A percentile compares a stretch with the other conserved stretches of the same genome.
Conservation (phyloP, 2,797 vertebrate species). For the Karalla daura region DNA sequence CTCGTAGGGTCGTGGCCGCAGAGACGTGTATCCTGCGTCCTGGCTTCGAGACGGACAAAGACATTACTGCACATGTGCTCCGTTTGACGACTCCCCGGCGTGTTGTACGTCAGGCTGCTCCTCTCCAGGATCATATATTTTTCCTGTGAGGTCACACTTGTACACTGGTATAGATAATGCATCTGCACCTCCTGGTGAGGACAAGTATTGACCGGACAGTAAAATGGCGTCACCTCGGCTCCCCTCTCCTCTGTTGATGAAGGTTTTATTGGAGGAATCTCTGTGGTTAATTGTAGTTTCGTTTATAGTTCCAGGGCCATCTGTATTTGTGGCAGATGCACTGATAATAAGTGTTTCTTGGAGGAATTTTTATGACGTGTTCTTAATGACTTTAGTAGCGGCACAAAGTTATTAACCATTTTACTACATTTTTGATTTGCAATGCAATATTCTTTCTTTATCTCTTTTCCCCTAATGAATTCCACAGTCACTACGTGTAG, state of each 20-base stretch:
- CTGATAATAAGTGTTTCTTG: slow-evolving; percentile 33
- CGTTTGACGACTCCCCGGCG: slow-evolving; percentile 55
- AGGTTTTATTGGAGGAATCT: slow-evolving; percentile 56
- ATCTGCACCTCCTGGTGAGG: slow-evolving; percentile 32
- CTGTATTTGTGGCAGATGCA: slow-evolving; percentile 37
- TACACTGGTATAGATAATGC: slow-evolving; percentile 24
- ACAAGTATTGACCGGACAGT: slow-evolving; percentile 64
- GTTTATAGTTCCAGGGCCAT: slow-evolving; percentile 36
- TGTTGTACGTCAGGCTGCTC: slow-evolving; percentile 46
- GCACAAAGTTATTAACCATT: slow-evolving; percentile 40
- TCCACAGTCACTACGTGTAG: slow-evolving; percentile 3
- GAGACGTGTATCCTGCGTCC: slow-evolving; percentile 7
- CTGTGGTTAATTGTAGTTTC: slow-evolving; percentile 53
- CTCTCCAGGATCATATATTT: slow-evolving; percentile 35
- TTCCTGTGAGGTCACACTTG: slow-evolving; percentile 36
- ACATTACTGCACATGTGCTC: slow-evolving; percentile 43
- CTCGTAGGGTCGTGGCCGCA: background rate
- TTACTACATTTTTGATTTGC: slow-evolving; percentile 45
- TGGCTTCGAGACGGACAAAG: slow-evolving; percentile 28
- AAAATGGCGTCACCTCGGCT: slow-evolving; percentile 58
- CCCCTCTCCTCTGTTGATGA: slow-evolving; percentile 18
- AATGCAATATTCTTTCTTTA: slow-evolving; percentile 11
- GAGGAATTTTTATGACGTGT: slow-evolving; percentile 22
- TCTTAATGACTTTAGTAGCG: slow-evolving; percentile 36
- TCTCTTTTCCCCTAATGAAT: slow-evolving; percentile 1